Conservation (phyloP, 2,113 vertebrate species). For the Caloenas nicobarica region DNA sequence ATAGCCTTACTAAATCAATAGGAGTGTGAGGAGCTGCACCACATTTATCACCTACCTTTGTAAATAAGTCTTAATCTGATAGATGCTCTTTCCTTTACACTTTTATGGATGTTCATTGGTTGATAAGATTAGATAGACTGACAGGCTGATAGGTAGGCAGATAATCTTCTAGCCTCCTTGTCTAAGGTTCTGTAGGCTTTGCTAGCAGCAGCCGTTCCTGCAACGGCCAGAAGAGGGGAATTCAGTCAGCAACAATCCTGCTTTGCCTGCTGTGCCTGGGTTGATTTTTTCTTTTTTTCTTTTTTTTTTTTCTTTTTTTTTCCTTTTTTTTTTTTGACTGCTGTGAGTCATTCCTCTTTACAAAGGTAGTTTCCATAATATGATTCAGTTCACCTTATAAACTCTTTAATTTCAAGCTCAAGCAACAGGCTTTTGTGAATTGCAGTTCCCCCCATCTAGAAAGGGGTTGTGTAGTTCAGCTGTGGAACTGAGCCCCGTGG, state of each 20-base stretch:
- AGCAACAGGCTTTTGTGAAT: background rate
- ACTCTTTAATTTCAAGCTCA: background rate
- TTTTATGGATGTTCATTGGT: background rate
- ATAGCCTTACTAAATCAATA: background rate
- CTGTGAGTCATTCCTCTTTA: background rate
- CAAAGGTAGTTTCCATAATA: background rate
- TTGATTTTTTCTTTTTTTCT: background rate
- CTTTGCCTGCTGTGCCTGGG: background rate
- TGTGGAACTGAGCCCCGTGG: background rate
- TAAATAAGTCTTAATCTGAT: conserved; percentile 31
- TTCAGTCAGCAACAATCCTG: background rate
- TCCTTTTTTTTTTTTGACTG: background rate
- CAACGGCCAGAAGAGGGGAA: conserved; percentile 43
- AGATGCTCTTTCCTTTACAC: background rate
- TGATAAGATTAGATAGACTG: conserved; percentile 41
- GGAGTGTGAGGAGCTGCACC: background rate
- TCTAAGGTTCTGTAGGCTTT: conserved; percentile 37
- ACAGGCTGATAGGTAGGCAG: conserved; percentile 36
- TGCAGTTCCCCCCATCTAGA: accelerated
- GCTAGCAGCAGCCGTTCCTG: conserved; percentile 9
- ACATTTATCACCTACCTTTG: conserved; percentile 3
- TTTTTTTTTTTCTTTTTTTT: background rate
- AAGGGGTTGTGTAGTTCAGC: background rate
- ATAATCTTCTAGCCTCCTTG: conserved; percentile 37
- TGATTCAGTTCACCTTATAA: background rate